These are phyloP conservation scores for Alligator sinensis DNA, from an alignment of 2,113 vertebrate genomes.

Conservation along the genomic window DNA sequence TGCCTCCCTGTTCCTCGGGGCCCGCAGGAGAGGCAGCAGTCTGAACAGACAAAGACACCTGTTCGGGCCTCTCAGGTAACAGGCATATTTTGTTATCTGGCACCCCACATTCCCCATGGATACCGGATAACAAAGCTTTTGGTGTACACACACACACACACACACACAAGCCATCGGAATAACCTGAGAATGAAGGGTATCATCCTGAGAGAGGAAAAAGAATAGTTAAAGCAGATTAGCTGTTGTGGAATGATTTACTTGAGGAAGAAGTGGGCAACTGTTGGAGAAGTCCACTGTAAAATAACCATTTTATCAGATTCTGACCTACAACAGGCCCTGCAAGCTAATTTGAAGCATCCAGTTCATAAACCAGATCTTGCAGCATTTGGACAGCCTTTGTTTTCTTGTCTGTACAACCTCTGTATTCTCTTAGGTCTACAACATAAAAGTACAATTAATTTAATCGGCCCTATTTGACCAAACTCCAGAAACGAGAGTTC, in stretches of 20 bases:
- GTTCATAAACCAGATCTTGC: background rate
- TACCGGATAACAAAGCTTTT: too few relatives aligned
- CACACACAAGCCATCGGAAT: too few relatives aligned
- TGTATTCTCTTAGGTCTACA: background rate
- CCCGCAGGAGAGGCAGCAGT: too few relatives aligned
- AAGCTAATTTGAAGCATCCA: fast-evolving
- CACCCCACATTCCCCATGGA: too few relatives aligned
- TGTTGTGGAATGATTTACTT: background rate
- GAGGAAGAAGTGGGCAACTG: background rate
- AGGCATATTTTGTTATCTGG: too few relatives aligned
- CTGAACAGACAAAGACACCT: too few relatives aligned
- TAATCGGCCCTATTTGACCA: background rate
- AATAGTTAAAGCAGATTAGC: background rate
- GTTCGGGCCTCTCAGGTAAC: too few relatives aligned
- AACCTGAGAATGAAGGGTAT: background rate
- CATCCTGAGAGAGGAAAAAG: background rate
- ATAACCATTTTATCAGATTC: background rate
- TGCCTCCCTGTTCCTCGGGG: too few relatives aligned
- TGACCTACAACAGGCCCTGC: background rate
- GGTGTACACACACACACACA: too few relatives aligned
- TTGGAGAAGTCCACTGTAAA: background rate
- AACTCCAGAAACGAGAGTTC: background rate
- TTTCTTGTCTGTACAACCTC: background rate
- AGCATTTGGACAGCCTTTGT: background rate
- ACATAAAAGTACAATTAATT: background rate